A percentile compares a stretch with the other conserved stretches of the same genome.
phyloP scores from a whole-genome alignment of 2,113 vertebrate genomes.

The Dipodomys spectabilis region DNA sequence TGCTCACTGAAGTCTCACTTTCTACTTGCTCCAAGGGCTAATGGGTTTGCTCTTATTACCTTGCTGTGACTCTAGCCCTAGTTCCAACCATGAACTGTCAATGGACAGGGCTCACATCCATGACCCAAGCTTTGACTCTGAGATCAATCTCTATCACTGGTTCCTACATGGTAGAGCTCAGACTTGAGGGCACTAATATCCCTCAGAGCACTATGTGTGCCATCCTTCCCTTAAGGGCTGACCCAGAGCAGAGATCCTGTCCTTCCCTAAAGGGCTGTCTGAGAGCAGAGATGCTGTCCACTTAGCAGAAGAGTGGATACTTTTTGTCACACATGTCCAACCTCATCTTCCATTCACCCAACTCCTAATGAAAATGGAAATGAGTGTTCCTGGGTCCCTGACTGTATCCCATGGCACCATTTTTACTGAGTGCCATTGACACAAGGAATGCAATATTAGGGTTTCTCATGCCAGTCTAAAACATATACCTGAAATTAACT shows the following conservation, averaged over 20 bases:
- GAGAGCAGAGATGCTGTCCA: neutral
- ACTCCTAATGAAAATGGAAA: neutral
- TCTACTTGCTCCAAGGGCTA: neutral
- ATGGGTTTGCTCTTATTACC: neutral
- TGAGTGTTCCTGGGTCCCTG: no score
- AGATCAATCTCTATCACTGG: neutral
- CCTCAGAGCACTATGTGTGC: neutral
- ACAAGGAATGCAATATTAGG: neutral
- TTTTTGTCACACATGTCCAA: neutral
- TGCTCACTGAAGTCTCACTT: neutral
- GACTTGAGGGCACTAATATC: no score
- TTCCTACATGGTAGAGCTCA: neutral
- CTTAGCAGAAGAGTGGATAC: neutral
- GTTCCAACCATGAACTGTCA: no score
- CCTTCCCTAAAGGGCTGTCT: neutral
- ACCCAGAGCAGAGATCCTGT: neutral
- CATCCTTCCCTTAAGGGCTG: neutral
- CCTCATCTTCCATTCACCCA: neutral
- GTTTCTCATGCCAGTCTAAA: neutral
- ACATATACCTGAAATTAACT: neutral
- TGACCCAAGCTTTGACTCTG: neutral
- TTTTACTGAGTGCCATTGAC: neutral
- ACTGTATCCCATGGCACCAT: neutral
- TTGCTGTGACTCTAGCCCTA: neutral
- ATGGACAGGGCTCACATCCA: neutral